phyloP scores from a whole-genome alignment of 2,888 invertebrate species.

The Germaria angustata region DNA sequence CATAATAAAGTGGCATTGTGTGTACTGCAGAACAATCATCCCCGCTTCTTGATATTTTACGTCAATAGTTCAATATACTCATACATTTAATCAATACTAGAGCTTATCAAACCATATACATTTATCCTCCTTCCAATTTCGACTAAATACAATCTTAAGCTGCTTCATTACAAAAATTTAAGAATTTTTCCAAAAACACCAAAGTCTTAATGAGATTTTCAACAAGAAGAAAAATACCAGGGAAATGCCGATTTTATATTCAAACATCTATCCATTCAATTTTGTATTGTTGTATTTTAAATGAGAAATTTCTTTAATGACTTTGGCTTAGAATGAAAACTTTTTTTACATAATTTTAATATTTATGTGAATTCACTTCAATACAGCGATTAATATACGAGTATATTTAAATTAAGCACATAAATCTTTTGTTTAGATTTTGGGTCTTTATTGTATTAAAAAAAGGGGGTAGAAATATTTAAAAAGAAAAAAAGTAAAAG shows the following conservation, averaged over 20 bases:
- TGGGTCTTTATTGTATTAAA: conserved; percentile 4
- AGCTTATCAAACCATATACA: too few relatives aligned
- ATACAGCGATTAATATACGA: conserved; percentile 44
- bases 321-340: background rate
- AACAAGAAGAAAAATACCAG: background rate
- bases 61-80: too few relatives aligned
- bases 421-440: conserved; percentile 51
- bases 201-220: conserved; percentile 2
- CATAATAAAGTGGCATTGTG: too few relatives aligned
- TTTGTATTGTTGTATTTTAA: too few relatives aligned
- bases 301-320: conserved; percentile 5
- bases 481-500: background rate
- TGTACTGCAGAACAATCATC: too few relatives aligned
- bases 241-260: background rate
- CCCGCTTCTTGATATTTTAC: too few relatives aligned
- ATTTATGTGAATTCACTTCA: conserved; percentile 9
- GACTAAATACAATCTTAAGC: background rate
- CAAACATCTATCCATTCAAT: too few relatives aligned
- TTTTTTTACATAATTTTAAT: too few relatives aligned
- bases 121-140: too few relatives aligned
- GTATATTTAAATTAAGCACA: conserved; percentile 44
- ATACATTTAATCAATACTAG: too few relatives aligned
- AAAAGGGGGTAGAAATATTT: background rate
- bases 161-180: background rate
- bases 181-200: background rate